Evolutionary conservation across 92 coral and sea anemone species (phyloP).

Genomic region (Epizoanthus fatuus): DNA sequence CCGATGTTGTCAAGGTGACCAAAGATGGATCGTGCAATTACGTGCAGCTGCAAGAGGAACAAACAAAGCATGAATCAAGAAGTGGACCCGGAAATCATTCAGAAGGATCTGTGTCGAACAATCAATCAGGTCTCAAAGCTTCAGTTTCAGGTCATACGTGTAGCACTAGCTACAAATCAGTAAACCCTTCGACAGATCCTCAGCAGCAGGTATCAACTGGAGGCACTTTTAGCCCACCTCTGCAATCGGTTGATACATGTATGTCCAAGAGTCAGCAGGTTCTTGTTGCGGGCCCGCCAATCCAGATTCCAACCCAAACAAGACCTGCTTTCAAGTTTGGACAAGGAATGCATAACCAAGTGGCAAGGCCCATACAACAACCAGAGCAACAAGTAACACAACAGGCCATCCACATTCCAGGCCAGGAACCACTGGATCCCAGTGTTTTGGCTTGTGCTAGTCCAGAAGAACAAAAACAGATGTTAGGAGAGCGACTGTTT

Average conservation of each 20-base stretch:
- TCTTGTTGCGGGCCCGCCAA: slow-evolving; percentile 40
- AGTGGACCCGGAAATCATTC: not conserved
- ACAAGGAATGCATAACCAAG: slow-evolving; percentile 84
- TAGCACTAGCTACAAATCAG: no score
- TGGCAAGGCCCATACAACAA: slow-evolving; percentile 64
- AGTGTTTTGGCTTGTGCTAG: slow-evolving; percentile 82
- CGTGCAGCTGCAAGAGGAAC: slow-evolving; percentile 1
- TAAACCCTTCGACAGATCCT: no score
- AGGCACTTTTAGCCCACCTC: slow-evolving; percentile 29
- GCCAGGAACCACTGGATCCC: slow-evolving; percentile 85
- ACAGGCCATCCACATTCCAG: slow-evolving; percentile 74
- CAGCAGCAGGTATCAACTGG: slow-evolving; percentile 57
- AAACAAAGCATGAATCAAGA: not conserved
- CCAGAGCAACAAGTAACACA: slow-evolving; percentile 63
- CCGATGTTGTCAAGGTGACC: slow-evolving; percentile 29
- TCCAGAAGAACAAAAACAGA: slow-evolving; percentile 89
- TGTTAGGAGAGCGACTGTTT: slow-evolving; percentile 64
- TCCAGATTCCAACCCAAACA: slow-evolving; percentile 39
- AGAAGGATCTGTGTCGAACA: not conserved
- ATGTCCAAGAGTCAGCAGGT: slow-evolving; percentile 1
- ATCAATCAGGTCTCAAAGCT: not conserved
- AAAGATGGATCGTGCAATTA: slow-evolving; percentile 9
- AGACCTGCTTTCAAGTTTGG: slow-evolving; percentile 73
- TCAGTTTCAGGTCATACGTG: not conserved
- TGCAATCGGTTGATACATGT: slow-evolving; percentile 38